phyloP scores from a whole-genome alignment of 1,140 invertebrate species.

The Drosophila ercepeae region DNA sequence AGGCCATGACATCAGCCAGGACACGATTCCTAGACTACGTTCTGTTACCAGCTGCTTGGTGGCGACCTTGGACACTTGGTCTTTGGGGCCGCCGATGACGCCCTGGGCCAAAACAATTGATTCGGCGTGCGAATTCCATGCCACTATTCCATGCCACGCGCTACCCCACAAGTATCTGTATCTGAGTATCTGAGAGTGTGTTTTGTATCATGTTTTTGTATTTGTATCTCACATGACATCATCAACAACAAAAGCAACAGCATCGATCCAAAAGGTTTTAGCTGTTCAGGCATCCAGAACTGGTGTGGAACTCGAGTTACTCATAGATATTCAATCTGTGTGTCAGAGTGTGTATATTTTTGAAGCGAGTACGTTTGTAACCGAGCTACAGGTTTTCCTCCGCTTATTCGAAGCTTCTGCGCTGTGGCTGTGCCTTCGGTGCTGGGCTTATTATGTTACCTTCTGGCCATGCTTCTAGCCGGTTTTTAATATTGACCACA shows the following conservation, averaged over 20 bases:
- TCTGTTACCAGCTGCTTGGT: constrained; percentile 44
- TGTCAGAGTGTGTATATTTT: constrained; percentile 1
- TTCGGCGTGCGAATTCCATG: constrained; percentile 43
- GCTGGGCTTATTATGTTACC: constrained; percentile 64
- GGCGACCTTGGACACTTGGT: constrained; percentile 55
- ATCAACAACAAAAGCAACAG: constrained; percentile 41
- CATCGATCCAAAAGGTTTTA: constrained; percentile 47
- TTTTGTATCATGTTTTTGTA: not conserved
- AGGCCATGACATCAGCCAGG: constrained; percentile 51
- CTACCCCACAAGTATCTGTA: constrained; percentile 5
- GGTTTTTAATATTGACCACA: constrained; percentile 66
- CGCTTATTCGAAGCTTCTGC: constrained; percentile 56
- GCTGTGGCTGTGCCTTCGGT: constrained; percentile 38
- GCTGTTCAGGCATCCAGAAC: constrained; percentile 53
- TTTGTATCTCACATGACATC: constrained; percentile 64
- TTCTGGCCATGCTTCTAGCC: constrained; percentile 69
- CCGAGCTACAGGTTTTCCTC: constrained; percentile 64
- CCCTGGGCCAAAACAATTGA: constrained; percentile 32
- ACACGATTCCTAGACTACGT: constrained; percentile 21
- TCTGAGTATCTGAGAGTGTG: constrained; percentile 11
- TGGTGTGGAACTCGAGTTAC: constrained; percentile 76
- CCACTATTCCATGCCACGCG: constrained; percentile 36
- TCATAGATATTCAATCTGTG: constrained; percentile 55
- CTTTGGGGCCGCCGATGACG: constrained; percentile 33
- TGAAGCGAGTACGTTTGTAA: constrained; percentile 46